Conservation (phyloP, 2,888 invertebrate species). For the Heliconius cydno region DNA sequence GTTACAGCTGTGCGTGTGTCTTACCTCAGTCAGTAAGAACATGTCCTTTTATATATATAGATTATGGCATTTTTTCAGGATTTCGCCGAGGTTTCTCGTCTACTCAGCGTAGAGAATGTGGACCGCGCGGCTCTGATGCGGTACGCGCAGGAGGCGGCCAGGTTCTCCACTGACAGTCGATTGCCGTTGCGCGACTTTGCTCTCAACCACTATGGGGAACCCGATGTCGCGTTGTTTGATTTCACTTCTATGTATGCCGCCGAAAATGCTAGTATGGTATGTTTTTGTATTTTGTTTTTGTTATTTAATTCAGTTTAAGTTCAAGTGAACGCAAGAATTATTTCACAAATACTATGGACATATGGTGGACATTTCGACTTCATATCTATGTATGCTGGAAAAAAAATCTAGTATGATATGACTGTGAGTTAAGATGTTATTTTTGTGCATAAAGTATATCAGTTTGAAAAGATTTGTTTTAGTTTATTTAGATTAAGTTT, state of each 20-base stretch:
- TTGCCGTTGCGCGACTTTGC: conserved; percentile 96
- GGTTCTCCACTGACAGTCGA: conserved; percentile 94
- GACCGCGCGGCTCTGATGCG: conserved; percentile 93
- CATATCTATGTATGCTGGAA: not conserved
- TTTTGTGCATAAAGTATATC: too few relatives aligned
- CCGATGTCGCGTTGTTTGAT: conserved; percentile 99
- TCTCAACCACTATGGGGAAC: conserved; percentile 98
- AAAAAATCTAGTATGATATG: not conserved
- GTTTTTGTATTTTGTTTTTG: not conserved
- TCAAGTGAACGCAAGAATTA: too few relatives aligned
- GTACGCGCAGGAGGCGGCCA: conserved; percentile 97
- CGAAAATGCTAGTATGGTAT: conserved; percentile 94
- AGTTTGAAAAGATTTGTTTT: too few relatives aligned
- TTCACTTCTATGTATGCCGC: conserved; percentile 99
- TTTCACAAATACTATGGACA: too few relatives aligned
- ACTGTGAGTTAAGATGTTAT: too few relatives aligned
- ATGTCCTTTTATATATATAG: too few relatives aligned
- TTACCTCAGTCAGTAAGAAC: too few relatives aligned
- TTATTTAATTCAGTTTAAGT: too few relatives aligned
- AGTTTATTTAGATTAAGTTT: too few relatives aligned
- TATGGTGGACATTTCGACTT: not conserved
- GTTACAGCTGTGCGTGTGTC: too few relatives aligned
- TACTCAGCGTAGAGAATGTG: conserved; percentile 95
- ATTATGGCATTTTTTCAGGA: conserved; percentile 84
- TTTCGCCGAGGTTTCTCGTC: conserved; percentile 93